phyloP scores from a whole-genome alignment of 2,888 invertebrate genomes.

The Penaeus monodon region DNA sequence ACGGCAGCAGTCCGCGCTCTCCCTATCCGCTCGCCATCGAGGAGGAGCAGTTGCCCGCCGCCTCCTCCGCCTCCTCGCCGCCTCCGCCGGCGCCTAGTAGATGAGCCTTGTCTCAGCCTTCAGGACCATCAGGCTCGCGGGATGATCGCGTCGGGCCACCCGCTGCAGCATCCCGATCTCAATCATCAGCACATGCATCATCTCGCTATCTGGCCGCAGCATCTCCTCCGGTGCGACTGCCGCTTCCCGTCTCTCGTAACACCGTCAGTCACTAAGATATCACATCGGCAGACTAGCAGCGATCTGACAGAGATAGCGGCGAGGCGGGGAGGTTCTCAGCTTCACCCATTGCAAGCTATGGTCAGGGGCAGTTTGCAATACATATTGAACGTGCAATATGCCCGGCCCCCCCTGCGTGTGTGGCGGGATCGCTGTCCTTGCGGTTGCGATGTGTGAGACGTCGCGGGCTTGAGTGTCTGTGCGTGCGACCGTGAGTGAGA shows the following conservation, averaged over 20 bases:
- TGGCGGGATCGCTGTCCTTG: no score
- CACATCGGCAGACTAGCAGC: constrained; percentile 35
- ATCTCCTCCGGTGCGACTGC: constrained; percentile 26
- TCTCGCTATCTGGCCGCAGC: constrained; percentile 27
- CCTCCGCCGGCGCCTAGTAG: background rate
- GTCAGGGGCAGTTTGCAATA: background rate
- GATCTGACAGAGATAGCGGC: constrained; percentile 29
- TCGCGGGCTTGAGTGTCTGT: no score
- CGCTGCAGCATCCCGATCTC: constrained; percentile 28
- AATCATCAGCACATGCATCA: constrained; percentile 43
- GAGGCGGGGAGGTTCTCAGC: constrained; percentile 15
- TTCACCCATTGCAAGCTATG: constrained; percentile 1
- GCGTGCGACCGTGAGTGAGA: no score
- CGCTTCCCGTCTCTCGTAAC: constrained; percentile 25
- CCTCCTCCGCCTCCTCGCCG: no score
- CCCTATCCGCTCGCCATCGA: no score
- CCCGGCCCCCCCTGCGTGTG: background rate
- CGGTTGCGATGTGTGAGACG: no score
- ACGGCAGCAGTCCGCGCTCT: no score
- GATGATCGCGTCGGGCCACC: constrained; percentile 36
- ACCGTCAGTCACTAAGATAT: constrained; percentile 45
- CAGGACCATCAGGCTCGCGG: background rate
- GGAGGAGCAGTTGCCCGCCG: no score
- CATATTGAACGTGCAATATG: background rate
- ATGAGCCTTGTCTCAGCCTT: background rate